Conservation (phyloP, 2,797 vertebrate genomes). For the Smutsia temminckii region DNA sequence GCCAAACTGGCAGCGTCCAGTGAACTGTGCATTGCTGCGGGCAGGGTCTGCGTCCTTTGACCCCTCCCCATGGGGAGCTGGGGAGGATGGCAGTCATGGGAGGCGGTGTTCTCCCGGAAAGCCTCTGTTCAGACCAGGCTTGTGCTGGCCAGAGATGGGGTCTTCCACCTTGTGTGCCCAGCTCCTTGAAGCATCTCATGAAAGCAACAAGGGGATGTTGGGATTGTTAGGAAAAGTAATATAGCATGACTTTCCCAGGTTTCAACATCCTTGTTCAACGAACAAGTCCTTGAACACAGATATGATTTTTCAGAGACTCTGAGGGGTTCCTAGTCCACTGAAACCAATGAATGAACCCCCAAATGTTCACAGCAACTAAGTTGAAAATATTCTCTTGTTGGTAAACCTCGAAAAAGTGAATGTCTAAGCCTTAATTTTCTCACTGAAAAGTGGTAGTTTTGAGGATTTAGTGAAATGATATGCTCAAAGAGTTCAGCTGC, state of each 20-base stretch:
- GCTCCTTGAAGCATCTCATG: neutral
- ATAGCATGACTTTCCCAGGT: neutral
- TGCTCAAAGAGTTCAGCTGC: neutral
- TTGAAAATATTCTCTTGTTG: neutral
- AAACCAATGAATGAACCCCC: neutral
- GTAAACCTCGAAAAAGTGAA: neutral
- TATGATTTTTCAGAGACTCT: neutral
- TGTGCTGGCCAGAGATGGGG: neutral
- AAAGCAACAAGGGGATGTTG: neutral
- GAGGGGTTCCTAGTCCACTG: neutral
- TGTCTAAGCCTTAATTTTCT: neutral
- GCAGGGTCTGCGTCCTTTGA: neutral
- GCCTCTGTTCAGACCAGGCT: neutral
- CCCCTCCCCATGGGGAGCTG: neutral
- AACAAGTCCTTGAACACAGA: neutral
- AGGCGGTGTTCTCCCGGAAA: neutral
- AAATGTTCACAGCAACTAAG: neutral
- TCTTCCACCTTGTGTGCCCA: neutral
- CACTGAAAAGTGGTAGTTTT: neutral
- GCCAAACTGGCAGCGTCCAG: neutral
- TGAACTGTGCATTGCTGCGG: neutral
- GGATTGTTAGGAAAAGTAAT: neutral
- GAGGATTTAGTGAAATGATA: conserved; percentile 9
- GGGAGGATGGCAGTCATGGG: neutral
- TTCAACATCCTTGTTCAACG: neutral